These are phyloP conservation scores for Rhinoderma darwinii DNA, from an alignment of 2,113 vertebrate genomes.

Conservation along the genomic window DNA sequence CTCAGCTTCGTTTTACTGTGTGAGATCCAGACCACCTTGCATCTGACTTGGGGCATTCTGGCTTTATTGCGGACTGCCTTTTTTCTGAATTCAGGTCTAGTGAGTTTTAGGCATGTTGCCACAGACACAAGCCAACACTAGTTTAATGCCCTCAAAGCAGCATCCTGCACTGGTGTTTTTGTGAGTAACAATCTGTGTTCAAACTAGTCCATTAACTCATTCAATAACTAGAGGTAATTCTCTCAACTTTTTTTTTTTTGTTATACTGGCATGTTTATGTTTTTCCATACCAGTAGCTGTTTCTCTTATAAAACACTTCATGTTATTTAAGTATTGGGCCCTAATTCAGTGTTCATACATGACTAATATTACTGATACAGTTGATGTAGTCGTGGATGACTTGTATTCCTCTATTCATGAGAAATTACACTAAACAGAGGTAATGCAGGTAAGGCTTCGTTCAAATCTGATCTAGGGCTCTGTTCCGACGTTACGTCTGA, in stretches of 20 bases:
- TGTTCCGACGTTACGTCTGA: no score
- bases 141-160: not conserved
- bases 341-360: not conserved
- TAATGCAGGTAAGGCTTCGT: no score
- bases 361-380: not conserved
- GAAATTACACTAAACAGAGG: not conserved
- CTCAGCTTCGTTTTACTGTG: conserved; percentile 48
- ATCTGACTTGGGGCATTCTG: conserved; percentile 53
- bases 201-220: not conserved
- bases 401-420: not conserved
- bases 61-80: not conserved
- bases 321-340: not conserved
- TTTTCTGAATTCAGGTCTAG: conserved; percentile 16
- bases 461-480: no score
- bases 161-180: not conserved
- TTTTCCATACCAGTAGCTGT: not conserved
- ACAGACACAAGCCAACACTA: conserved; percentile 21
- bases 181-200: not conserved
- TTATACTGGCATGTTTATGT: not conserved
- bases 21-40: conserved; percentile 55
- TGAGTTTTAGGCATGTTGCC: conserved; percentile 17
- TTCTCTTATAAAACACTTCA: not conserved
- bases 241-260: not conserved
- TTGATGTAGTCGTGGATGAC: not conserved
- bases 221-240: not conserved